Evolutionary conservation across 2,113 vertebrate species (phyloP), one percentile per base, ranked within the genome.

Genomic region (Mungos mungo): DNA sequence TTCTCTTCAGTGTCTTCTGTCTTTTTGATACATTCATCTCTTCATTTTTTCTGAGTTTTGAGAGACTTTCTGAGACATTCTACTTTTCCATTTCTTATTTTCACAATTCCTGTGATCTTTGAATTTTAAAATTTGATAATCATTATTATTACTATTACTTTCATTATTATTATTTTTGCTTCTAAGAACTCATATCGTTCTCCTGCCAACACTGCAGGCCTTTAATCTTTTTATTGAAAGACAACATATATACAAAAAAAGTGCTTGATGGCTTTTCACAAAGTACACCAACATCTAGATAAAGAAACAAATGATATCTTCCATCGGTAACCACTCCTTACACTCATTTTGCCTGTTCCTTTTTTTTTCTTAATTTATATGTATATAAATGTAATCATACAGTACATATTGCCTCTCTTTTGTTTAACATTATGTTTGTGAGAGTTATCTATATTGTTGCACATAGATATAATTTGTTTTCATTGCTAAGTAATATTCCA

Each of bases 41-140:
- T 95, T 77, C 89, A 83, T 92, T 90, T 92, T 38, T 74, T 86
- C 80, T 90, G 47, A 81, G 60, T 88, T 90, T 71, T 79, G 14
- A 72, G 65, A 84, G 52, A 72, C 66, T 93, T 89, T 90, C 41
- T 38, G 29, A 86, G 77, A 27, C 18, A 31, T 84, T 83, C n/a
- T 85, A 25, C 57, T 57, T 93, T 45, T 50, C 27, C 66, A 14
- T 80, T 87, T 85, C 54, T 95, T 2, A 13, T 71, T 7, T 83
- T 87, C 33, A 79, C 13, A 88, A 50, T 88, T 89, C 29, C 60
- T 96, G 11, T 76, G 54, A 54, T 65, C 31, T 52, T 13, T 88
- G 82, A 71, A 84, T 82, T 38, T 15, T 41, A 68, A 85, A 57
- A 33, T 54, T 11, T 65, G 54, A 13, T 68, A 13, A n/a, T 89